These are phyloP conservation scores for Heterodera schachtii DNA, from an alignment of 1,140 invertebrate species.

Conservation along the genomic window DNA sequence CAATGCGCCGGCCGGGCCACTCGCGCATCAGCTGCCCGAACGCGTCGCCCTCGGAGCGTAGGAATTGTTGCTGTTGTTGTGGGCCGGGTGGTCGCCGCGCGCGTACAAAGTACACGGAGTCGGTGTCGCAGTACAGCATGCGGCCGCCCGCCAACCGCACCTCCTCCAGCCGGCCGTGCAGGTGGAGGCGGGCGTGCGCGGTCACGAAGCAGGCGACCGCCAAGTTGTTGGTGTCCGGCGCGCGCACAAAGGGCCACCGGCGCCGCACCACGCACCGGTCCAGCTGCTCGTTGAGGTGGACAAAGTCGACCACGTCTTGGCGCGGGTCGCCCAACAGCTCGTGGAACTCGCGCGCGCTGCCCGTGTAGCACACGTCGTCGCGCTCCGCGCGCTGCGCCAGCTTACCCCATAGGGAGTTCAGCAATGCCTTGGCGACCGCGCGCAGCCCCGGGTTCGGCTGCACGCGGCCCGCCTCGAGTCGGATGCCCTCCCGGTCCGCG, in stretches of 20 bases:
- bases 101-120: slow-evolving; percentile 8
- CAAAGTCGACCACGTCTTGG: slow-evolving; percentile 20
- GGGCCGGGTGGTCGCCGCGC: too few relatives aligned
- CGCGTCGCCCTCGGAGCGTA: slow-evolving; percentile 12
- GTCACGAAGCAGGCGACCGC: slow-evolving; percentile 29
- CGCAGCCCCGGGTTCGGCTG: slow-evolving; percentile 31
- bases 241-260: neutral
- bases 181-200: slow-evolving; percentile 8
- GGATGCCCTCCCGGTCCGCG: slow-evolving; percentile 29
- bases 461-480: neutral
- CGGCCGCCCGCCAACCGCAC: slow-evolving; percentile 4
- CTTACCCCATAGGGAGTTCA: slow-evolving; percentile 35
- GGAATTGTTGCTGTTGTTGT: neutral
- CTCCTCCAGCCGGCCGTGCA: slow-evolving; percentile 29
- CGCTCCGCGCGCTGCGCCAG: slow-evolving; percentile 15
- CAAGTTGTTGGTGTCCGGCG: slow-evolving; percentile 30
- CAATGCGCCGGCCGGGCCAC: slow-evolving; percentile 19
- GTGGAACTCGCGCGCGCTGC: slow-evolving; percentile 8
- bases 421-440: slow-evolving; percentile 19
- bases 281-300: slow-evolving; percentile 11
- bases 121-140: slow-evolving; percentile 21
- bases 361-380: slow-evolving; percentile 20
- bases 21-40: slow-evolving; percentile 29
- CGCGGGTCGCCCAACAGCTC: slow-evolving; percentile 9
- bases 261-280: slow-evolving; percentile 2